These are phyloP conservation scores for Cheilosia pagana DNA, from an alignment of 2,888 invertebrate genomes.

Conservation along the genomic window DNA sequence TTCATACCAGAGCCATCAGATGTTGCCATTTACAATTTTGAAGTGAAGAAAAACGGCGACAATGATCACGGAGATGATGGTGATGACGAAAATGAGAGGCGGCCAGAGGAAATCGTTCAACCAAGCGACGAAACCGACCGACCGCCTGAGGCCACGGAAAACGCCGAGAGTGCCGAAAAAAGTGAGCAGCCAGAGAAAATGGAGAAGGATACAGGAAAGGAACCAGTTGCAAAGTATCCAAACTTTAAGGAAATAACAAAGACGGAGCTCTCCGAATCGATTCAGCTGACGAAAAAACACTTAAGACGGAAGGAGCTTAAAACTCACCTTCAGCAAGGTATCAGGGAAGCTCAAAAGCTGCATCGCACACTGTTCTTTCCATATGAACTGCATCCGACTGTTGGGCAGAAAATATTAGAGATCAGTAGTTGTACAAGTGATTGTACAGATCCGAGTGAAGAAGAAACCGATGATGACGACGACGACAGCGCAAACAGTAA, in stretches of 20 bases:
- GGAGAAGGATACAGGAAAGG: not conserved
- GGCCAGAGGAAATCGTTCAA: not conserved
- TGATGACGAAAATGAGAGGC: not conserved
- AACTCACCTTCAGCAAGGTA: slow-evolving; percentile 37
- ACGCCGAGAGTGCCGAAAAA: not conserved
- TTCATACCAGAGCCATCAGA: slow-evolving; percentile 31
- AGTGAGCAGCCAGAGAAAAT: not conserved
- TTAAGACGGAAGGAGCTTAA: slow-evolving; percentile 37
- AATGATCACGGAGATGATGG: slow-evolving; percentile 35
- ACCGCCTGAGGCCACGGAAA: not conserved
- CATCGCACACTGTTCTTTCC: slow-evolving; percentile 79
- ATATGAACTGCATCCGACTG: slow-evolving; percentile 77
- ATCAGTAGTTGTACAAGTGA: slow-evolving; percentile 78
- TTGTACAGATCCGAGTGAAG: slow-evolving; percentile 59
- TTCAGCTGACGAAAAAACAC: slow-evolving; percentile 31
- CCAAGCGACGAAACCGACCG: not conserved
- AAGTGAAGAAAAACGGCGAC: slow-evolving; percentile 51
- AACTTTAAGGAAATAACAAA: slow-evolving; percentile 42
- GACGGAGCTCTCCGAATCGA: slow-evolving; percentile 44
- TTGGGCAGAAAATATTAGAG: slow-evolving; percentile 77
- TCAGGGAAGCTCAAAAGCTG: slow-evolving; percentile 58
- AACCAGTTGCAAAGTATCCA: not conserved
- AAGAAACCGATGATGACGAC: slow-evolving; percentile 39
- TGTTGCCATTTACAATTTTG: slow-evolving; percentile 40
- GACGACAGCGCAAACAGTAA: slow-evolving; percentile 19